Percentiles rank a stretch among this genome's conserved stretches.
Evolutionary conservation across 2,888 invertebrate species (phyloP).

Genomic region (Coleophora deauratella): DNA sequence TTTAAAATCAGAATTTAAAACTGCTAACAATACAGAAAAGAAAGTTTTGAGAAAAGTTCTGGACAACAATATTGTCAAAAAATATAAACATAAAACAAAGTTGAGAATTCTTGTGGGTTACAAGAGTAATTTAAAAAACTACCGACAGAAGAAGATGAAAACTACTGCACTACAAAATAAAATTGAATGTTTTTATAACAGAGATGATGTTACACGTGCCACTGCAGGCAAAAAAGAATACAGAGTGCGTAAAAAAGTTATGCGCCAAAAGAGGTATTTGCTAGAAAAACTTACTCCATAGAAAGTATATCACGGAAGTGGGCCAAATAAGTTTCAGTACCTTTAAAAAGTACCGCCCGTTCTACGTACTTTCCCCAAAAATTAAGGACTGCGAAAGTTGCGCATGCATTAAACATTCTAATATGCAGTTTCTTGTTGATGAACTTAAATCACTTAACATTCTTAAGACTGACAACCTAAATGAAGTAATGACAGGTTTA

Average conservation of each 20-base stretch:
- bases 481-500: slow-evolving; percentile 8
- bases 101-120: slow-evolving; percentile 2
- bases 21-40: slow-evolving; percentile 1
- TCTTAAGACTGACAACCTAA: slow-evolving; percentile 7
- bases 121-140: slow-evolving; percentile 3
- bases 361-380: slow-evolving; percentile 13
- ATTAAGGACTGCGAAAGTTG: slow-evolving; percentile 13
- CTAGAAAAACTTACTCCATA: slow-evolving; percentile 9
- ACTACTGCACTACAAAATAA: slow-evolving; percentile 4
- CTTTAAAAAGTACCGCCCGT: slow-evolving; percentile 16
- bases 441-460: slow-evolving; percentile 9
- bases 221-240: slow-evolving; percentile 17
- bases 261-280: slow-evolving; percentile 7
- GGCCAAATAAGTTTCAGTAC: slow-evolving; percentile 13
- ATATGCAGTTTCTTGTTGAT: slow-evolving; percentile 13
- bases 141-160: too few relatives aligned
- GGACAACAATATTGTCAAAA: slow-evolving; percentile 5
- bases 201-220: slow-evolving; percentile 12
- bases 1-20: slow-evolving; percentile 4
- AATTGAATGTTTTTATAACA: slow-evolving; percentile 10
- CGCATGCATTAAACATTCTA: slow-evolving; percentile 14
- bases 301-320: slow-evolving; percentile 10
- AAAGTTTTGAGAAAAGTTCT: slow-evolving; percentile 6
- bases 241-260: slow-evolving; percentile 10
- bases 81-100: slow-evolving; percentile 7